Evolutionary conservation across 2,113 vertebrate genomes (phyloP), one percentile per base, ranked within the genome.

Genomic region (Pandion haliaetus): DNA sequence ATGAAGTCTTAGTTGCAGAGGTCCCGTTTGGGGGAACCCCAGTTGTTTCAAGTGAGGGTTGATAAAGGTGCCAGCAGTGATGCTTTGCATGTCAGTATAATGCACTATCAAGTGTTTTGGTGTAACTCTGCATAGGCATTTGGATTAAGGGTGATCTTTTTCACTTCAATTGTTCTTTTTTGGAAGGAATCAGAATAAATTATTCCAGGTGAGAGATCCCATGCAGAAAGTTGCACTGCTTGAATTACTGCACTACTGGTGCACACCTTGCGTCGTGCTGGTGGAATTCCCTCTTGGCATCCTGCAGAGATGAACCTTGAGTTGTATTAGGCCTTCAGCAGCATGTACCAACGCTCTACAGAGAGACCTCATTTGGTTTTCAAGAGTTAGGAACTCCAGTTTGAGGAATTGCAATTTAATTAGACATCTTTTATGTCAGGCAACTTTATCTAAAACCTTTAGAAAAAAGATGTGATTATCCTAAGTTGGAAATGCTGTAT

Each of bases 211-310:
- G 34, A 49, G 34, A 38, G 14, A 73, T 10, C 25, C 63, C 16
- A 15, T 12, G 31, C 31, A 70, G 54, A 84, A 61, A 45, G 24
- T 40, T 32, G 50, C 40, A 12, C 9, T 67, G 20, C 36, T 88
- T 65, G 31, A 70, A 74, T 73, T 81, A 8, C 45, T 54, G 44
- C 13, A 10, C 25, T 70, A 5, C 10, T 0, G 2, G 28, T n/a
- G 19, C 59, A 32, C 12, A 12, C 5, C 12, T 71, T 82, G 38
- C 4, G 0, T 70, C 1, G 0, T 55, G 9, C 47, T 66, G 45
- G 15, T 74, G 38, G n/a, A 74, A 50, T 63, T 78, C 18, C 31
- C 19, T 80, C 38, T 66, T 32, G 36, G 23, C 72, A 45, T 38
- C 59, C 63, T 26, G 7, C 15, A n/a, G 50, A 84, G 62, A 29